phyloP scores from a whole-genome alignment of 2,797 vertebrate species.

The Poecilia picta region DNA sequence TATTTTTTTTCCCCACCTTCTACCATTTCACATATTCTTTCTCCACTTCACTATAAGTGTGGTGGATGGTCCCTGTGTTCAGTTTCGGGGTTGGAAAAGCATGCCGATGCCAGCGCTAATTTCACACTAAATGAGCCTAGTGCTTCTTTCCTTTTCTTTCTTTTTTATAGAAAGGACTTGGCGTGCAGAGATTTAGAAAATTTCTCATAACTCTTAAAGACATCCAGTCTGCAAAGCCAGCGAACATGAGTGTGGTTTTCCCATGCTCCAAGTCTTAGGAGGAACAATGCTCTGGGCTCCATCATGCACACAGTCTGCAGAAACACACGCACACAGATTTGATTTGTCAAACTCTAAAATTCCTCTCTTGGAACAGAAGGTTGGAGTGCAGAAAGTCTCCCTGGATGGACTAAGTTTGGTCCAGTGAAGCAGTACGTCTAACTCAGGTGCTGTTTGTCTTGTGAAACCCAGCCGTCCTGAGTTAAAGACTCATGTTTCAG shows the following conservation, averaged over 20 bases:
- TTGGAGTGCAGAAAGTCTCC: conserved; percentile 9
- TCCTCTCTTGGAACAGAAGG: conserved; percentile 9
- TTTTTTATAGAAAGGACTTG: conserved; percentile 23
- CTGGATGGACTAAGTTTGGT: conserved; percentile 25
- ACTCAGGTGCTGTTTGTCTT: conserved; percentile 18
- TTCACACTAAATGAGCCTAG: conserved; percentile 35
- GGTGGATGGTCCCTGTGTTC: conserved; percentile 23
- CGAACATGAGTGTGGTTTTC: conserved; percentile 52
- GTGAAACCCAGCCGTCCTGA: conserved; percentile 9
- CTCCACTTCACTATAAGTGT: conserved; percentile 8
- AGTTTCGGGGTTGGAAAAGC: conserved; percentile 35
- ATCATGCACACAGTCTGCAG: conserved; percentile 24
- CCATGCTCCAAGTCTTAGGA: conserved; percentile 33
- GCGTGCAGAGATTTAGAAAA: conserved; percentile 31
- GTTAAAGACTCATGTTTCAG: conserved; percentile 35
- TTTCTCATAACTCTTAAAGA: conserved; percentile 44
- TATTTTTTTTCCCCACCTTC: not conserved
- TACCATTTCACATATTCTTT: conserved; percentile 23
- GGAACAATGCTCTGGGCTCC: conserved; percentile 41
- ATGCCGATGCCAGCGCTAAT: conserved; percentile 61
- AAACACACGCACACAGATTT: conserved; percentile 6
- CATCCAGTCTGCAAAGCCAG: conserved; percentile 42
- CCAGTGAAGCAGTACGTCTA: conserved; percentile 1
- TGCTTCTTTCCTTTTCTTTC: not conserved
- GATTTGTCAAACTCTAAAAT: conserved; percentile 14